phyloP scores from a whole-genome alignment of 2,113 vertebrate genomes.

The Phyllopteryx taeniolatus region DNA sequence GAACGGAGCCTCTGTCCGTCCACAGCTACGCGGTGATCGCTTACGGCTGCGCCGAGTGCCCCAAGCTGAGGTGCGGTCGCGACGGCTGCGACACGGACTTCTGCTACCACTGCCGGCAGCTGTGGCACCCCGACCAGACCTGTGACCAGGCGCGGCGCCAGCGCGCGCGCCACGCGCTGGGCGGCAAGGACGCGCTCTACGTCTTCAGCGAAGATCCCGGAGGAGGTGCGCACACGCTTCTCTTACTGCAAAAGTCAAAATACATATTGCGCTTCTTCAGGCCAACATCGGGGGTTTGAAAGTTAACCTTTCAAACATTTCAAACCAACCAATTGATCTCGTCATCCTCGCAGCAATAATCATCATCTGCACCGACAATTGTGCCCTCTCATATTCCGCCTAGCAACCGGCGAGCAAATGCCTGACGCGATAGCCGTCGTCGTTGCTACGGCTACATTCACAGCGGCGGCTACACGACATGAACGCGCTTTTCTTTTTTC shows the following conservation, averaged over 20 bases:
- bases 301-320: too few relatives aligned
- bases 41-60: constrained; percentile 81
- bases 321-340: too few relatives aligned
- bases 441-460: too few relatives aligned
- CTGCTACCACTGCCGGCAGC: constrained; percentile 87
- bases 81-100: constrained; percentile 83
- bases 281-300: too few relatives aligned
- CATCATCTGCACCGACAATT: too few relatives aligned
- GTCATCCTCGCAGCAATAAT: not conserved
- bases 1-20: not conserved
- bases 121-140: constrained; percentile 83
- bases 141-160: constrained; percentile 77
- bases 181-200: constrained; percentile 64
- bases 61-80: constrained; percentile 79
- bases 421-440: too few relatives aligned
- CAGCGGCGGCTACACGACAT: too few relatives aligned
- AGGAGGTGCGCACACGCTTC: constrained; percentile 55
- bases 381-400: too few relatives aligned
- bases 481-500: not conserved
- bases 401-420: too few relatives aligned
- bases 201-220: constrained; percentile 74
- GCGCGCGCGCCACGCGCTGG: constrained; percentile 70
- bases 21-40: constrained; percentile 83
- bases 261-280: too few relatives aligned
- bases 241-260: too few relatives aligned